A percentile compares a stretch with the other conserved stretches of the same genome.
These are phyloP conservation scores for Periphyllus acericola DNA, from an alignment of 2,888 invertebrate species.

Conservation along the genomic window DNA sequence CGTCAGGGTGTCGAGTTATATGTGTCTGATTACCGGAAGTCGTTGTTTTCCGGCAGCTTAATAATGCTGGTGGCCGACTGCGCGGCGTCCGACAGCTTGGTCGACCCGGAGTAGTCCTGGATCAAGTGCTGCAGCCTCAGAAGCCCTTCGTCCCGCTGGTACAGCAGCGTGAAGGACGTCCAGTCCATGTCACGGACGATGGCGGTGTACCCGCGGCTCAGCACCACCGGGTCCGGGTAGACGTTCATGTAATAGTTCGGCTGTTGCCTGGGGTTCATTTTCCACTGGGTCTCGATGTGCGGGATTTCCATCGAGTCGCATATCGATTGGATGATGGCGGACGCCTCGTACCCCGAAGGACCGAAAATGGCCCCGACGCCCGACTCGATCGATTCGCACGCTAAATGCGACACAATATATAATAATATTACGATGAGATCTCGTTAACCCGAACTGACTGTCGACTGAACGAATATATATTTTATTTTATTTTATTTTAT, in stretches of 20 bases:
- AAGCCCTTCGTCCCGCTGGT: slow-evolving; percentile 81
- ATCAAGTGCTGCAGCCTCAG: slow-evolving; percentile 78
- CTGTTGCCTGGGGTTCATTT: slow-evolving; percentile 68
- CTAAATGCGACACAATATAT: slow-evolving; percentile 5
- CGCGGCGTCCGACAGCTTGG: slow-evolving; percentile 23
- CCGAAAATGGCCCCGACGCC: slow-evolving; percentile 83
- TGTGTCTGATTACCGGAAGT: slow-evolving; percentile 72
- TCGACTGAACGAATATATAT: no score
- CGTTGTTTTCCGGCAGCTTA: slow-evolving; percentile 74
- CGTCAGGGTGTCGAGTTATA: no score
- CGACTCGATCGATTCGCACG: slow-evolving; percentile 53
- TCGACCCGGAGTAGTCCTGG: slow-evolving; percentile 63
- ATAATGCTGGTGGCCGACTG: slow-evolving; percentile 70
- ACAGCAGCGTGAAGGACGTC: slow-evolving; percentile 86
- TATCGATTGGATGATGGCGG: slow-evolving; percentile 83
- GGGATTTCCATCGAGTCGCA: slow-evolving; percentile 87
- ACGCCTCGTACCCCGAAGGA: slow-evolving; percentile 75
- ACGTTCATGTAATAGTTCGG: slow-evolving; percentile 72
- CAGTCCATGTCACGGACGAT: slow-evolving; percentile 81
- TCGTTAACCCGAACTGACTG: no score
- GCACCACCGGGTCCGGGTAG: slow-evolving; percentile 76
- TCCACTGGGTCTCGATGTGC: slow-evolving; percentile 82
- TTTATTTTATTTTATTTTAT: no score
- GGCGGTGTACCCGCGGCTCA: slow-evolving; percentile 66
- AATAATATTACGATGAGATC: no score